Base-by-base conservation (phyloP, 1,140 invertebrate species). In the Helicoverpa zea region DNA sequence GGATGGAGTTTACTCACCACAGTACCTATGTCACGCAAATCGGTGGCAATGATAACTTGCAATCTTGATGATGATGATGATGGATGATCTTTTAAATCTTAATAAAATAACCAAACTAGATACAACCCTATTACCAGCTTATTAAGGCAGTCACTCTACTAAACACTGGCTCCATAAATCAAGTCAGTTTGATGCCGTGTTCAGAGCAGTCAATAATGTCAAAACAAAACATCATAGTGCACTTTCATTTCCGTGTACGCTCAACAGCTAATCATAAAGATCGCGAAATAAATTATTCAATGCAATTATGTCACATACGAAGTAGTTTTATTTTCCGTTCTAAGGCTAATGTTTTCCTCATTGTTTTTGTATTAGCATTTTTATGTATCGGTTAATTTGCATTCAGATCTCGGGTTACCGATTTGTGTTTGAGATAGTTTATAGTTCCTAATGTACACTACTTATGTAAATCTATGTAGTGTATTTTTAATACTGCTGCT, bases 341-440 rank as follows among this genome's bases (percentile, higher is more conserved):
- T 68, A 47, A 23, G 16, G 11, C 64, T 68, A 68, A 68, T 68
- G 64, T 68, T 68, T 72, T 72, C 68, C 68, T 72, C 52, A 72
- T 72, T 52, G 68, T 54, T 23, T n/a, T 54, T n/a, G 5, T 72
- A 30, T 72, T 68, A 68, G 64, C 64, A 68, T 68, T 68, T 68
- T 4, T 13, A 47, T 13, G n/a, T 68, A 68, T 10, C 18, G n/a
- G 23, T 11, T 68, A 61, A 43, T 68, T 49, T 66, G n/a, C 43
- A 73, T 58, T 70, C 30, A 70, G 52, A 79, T 52, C 35, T 78
- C 61, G 75, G 16, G 51, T 13, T 23, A 30, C 52, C 51, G 68
- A 72, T 72, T 72, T 72, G 68, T 73, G 51, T 35, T 73, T 16
- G 30, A 30, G 13, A 56, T 52, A 73, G 16, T 73, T 4, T 35